Base-by-base conservation (phyloP, 2,797 vertebrate genomes). In the Chaunax sp. region DNA sequence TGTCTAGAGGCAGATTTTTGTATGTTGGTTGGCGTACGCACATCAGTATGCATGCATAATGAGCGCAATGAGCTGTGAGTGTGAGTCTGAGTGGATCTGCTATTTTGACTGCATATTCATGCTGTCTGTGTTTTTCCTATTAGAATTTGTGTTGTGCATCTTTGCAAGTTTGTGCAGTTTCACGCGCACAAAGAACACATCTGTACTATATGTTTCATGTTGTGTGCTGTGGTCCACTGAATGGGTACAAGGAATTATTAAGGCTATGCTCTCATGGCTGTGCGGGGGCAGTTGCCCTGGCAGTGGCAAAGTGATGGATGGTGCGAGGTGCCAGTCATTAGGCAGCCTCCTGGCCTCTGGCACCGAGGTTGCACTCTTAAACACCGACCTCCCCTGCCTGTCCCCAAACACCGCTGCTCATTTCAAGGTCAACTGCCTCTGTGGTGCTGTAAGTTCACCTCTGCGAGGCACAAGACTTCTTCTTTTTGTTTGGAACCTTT, bases 361-460 rank as follows among this genome's bases (percentile, higher is more conserved):
- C 93, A 91, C 87, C 50, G 71, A 86, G 86, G 90, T 88, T 84
- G 88, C 88, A 87, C 90, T 92, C 88, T 93, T 93, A 93, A 93
- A 93, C 88, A 92, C 89, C 80, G 84, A 91, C 88, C 87, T 88
- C 85, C 87, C 75, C 78, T 37, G 25, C 78, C 76, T 81, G 88
- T 91, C 90, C 92, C 93, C 89, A 83, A 93, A 92, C 91, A 79
- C 87, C 70, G 54, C 85, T 83, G 90, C 90, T 93, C 89, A 93
- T 93, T 94, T 93, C 93, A 94, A 94, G 93, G 93, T 93, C 93
- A 94, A 89, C 90, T 91, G 90, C 89, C 86, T 92, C 90, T 69
- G 80, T 80, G 88, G 84, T 80, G 87, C 86, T 80, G 66, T 28
- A 76, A 82, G 90, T 89, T 91, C 83, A 90, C 87, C 84, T 87